Percentiles rank a stretch among this genome's conserved stretches.
These are phyloP conservation scores for Pogonocherus hispidulus DNA, from an alignment of 2,888 invertebrate genomes.

Conservation along the genomic window DNA sequence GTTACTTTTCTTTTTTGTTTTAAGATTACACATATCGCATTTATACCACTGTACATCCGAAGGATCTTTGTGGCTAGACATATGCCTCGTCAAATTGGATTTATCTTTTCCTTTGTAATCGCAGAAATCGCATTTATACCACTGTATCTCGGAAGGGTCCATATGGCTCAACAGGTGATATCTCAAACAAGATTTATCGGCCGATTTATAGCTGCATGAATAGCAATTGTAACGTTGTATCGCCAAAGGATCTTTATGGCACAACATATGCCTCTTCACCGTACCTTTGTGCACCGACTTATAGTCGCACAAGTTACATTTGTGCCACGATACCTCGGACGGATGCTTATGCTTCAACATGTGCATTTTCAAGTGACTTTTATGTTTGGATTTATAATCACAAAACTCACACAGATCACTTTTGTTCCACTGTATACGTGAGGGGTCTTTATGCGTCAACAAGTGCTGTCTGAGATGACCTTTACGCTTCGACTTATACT, in stretches of 20 bases:
- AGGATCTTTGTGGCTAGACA: not conserved
- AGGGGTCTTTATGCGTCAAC: not conserved
- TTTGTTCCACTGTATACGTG: not conserved
- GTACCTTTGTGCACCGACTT: too few relatives aligned
- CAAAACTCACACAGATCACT: not conserved
- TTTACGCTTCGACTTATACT: not conserved
- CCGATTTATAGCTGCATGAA: not conserved
- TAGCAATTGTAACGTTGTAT: not conserved
- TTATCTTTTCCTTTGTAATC: not conserved
- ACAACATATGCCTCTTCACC: too few relatives aligned
- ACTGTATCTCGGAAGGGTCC: not conserved
- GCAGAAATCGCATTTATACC: too few relatives aligned
- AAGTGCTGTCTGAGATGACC: not conserved
- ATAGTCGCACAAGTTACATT: not conserved
- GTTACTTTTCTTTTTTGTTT: too few relatives aligned
- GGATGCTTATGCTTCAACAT: not conserved
- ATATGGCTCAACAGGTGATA: not conserved
- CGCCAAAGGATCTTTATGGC: not conserved
- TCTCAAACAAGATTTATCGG: not conserved
- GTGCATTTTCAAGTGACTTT: not conserved
- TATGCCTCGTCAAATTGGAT: not conserved
- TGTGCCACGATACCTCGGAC: not conserved
- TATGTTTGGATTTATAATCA: not conserved
- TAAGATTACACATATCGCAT: not conserved
- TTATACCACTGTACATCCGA: not conserved